A percentile compares a stretch with the other conserved stretches of the same genome.
phyloP scores from a whole-genome alignment of 2,888 invertebrate species.

The Dryobotodes eremita region DNA sequence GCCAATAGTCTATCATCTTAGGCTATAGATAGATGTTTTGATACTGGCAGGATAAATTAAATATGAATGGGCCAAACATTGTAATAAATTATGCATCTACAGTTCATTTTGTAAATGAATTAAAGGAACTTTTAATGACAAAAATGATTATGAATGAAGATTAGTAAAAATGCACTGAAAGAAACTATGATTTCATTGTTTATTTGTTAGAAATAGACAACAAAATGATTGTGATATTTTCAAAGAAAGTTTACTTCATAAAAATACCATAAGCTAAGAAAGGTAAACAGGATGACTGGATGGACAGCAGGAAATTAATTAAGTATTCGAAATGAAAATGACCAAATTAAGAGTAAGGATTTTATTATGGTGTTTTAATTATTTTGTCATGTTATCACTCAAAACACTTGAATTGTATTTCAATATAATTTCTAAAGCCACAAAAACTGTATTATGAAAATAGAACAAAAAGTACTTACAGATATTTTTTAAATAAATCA shows the following conservation, averaged over 20 bases:
- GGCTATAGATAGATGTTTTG: background rate
- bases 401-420: background rate
- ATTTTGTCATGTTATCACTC: background rate
- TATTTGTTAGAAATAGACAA: background rate
- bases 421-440: background rate
- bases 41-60: background rate
- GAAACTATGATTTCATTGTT: background rate
- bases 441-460: background rate
- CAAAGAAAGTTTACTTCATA: background rate
- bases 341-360: background rate
- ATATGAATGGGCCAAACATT: too few species aligned
- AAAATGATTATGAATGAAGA: too few species aligned
- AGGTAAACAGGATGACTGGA: background rate
- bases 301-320: background rate
- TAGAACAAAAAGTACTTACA: constrained; percentile 23
- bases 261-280: background rate
- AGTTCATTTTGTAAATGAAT: too few species aligned
- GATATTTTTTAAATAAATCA: constrained; percentile 30
- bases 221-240: background rate
- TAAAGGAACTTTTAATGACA: too few species aligned
- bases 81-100: too few species aligned
- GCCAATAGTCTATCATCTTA: too few species aligned
- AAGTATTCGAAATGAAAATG: background rate
- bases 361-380: background rate
- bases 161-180: background rate